These are phyloP conservation scores for Eilema depressum DNA, from an alignment of 2,888 invertebrate genomes.

Conservation along the genomic window DNA sequence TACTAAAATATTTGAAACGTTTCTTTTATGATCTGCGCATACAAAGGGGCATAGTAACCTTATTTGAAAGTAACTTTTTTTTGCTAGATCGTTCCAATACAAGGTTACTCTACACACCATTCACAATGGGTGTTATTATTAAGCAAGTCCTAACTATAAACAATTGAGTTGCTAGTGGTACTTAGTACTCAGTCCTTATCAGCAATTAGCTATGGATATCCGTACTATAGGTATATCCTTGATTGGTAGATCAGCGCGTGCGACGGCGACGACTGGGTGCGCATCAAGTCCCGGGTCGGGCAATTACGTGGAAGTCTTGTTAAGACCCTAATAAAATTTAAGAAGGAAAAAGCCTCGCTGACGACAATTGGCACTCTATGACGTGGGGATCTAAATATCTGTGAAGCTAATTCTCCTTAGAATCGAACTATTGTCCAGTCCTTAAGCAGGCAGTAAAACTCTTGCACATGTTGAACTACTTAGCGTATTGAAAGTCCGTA, in stretches of 20 bases:
- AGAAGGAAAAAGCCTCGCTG: neutral
- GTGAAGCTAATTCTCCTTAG: neutral
- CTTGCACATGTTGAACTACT: constrained; percentile 75
- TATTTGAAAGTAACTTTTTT: constrained; percentile 22
- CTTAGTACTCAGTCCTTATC: neutral
- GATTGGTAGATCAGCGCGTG: neutral
- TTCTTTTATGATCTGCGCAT: constrained; percentile 49
- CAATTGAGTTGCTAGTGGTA: neutral
- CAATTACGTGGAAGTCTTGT: neutral
- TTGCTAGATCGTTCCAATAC: neutral
- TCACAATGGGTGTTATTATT: neutral
- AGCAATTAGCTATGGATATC: neutral
- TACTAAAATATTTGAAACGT: constrained; percentile 62
- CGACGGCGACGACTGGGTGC: neutral
- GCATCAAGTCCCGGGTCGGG: neutral
- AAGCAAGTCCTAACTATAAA: neutral
- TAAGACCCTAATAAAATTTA: neutral
- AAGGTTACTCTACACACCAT: neutral
- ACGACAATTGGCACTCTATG: neutral
- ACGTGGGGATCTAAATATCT: neutral
- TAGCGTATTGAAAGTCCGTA: constrained; percentile 47
- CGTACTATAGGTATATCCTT: neutral
- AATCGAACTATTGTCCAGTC: neutral
- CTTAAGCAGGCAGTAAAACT: constrained; percentile 44
- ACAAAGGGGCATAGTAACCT: constrained; percentile 32